Evolutionary conservation across 2,888 invertebrate species (phyloP), one percentile per base, ranked within the genome.

Genomic region (Portevinia maculata): DNA sequence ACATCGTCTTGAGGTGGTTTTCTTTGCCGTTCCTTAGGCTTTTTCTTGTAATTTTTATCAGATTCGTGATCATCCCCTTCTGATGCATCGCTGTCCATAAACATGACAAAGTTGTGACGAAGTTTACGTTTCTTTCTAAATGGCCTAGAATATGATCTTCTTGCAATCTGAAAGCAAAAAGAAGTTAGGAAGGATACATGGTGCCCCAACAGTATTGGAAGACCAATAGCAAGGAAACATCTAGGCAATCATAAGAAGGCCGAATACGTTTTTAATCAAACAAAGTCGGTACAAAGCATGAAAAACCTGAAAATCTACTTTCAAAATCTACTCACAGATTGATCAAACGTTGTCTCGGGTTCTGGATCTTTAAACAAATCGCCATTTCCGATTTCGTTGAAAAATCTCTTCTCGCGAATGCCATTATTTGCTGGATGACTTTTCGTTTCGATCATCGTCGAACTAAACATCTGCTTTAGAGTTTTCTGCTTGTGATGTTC

Each of bases 401-500:
- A 64, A 39, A 24, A 9, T 17, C 3, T 19, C 8, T 19, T 44
- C 19, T 17, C 11, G 11, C 1, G 17, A 1, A 1, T 8, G 4
- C 44, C 19, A n/a, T 19, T 11, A 0, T 17, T 19, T 11, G 5
- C 17, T 19, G 8, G 9, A 21, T 11, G 3, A 17, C 17, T 44
- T 19, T 19, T 13, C 6, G 41, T 59, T 52, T 85, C 69, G 15
- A 88, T 85, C 89, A 88, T 88, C 4, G 90, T 90, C 13, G 90
- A 90, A 34, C 88, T 88, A 0, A 90, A 46, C 87, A 88, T 88
- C 28, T 89, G 86, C 24, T 87, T 87, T 9, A 90, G 87, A 9
- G 83, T 85, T 1, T 71, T 86, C 79, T 89, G 89, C 17, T 74
- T 84, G 0, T 74, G 73, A 3, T 13, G 28, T 1, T 60, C 46